Evolutionary conservation across 2,888 invertebrate species (phyloP).

Genomic region (Cyclophora albipunctata): DNA sequence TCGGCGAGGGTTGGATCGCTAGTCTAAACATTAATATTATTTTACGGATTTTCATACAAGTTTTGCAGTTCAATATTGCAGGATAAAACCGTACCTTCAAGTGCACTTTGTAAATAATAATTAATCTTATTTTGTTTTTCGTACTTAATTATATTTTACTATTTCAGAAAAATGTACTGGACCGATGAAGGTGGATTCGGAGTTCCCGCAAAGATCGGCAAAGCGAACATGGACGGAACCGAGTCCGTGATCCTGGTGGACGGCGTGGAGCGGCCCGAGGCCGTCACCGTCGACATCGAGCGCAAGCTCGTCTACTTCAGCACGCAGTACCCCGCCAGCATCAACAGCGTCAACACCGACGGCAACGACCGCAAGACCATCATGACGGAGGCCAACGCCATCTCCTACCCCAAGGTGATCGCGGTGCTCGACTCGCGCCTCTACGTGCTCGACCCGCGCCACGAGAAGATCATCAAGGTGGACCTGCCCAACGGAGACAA

Average conservation of each 20-base stretch:
- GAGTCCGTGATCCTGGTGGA: constrained; percentile 83
- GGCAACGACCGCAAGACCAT: constrained; percentile 82
- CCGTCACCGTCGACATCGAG: constrained; percentile 88
- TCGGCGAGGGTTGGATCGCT: too few relatives aligned
- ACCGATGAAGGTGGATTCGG: constrained; percentile 95
- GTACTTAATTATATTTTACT: not conserved
- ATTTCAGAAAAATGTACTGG: constrained; percentile 90
- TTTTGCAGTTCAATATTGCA: too few relatives aligned
- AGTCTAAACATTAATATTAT: too few relatives aligned
- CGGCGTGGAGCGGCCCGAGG: constrained; percentile 84
- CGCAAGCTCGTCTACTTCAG: constrained; percentile 92
- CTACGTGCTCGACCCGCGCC: constrained; percentile 91
- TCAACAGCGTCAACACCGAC: constrained; percentile 82
- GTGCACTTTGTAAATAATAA: too few relatives aligned
- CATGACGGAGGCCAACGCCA: constrained; percentile 80
- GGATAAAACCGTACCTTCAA: too few relatives aligned
- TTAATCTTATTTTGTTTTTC: too few relatives aligned
- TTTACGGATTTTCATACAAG: too few relatives aligned
- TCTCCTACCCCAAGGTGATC: constrained; percentile 86
- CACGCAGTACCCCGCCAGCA: constrained; percentile 81
- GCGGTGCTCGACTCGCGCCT: constrained; percentile 87
- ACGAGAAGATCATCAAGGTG: constrained; percentile 91
- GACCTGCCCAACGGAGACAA: constrained; percentile 88
- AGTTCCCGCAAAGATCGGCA: constrained; percentile 90
- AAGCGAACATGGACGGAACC: constrained; percentile 95